Evolutionary conservation across 1,140 invertebrate genomes (phyloP).

Genomic region (Halesus radiatus): DNA sequence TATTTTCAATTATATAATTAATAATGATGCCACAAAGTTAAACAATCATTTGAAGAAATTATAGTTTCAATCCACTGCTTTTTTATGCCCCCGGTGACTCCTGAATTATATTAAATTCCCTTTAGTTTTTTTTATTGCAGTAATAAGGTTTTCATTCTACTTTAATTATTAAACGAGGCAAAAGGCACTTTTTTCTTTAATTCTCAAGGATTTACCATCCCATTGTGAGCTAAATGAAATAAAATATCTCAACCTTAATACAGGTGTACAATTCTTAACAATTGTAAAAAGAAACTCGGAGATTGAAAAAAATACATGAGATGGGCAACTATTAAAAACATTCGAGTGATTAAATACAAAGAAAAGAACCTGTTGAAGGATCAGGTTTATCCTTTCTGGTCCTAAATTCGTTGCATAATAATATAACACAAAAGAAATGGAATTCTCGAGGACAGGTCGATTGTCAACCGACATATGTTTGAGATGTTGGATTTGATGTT

Average conservation of each 20-base stretch:
- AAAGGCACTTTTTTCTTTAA: background rate
- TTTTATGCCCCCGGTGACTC: too few species aligned
- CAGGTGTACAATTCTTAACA: slow-evolving; percentile 10
- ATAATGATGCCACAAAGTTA: too few species aligned
- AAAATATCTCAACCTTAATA: slow-evolving; percentile 11
- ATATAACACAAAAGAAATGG: slow-evolving; percentile 7
- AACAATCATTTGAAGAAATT: too few species aligned
- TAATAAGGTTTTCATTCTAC: too few species aligned
- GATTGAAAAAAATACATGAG: slow-evolving; percentile 1
- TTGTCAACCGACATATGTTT: slow-evolving; percentile 49
- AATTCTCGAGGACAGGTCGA: slow-evolving; percentile 27
- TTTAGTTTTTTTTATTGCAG: too few species aligned
- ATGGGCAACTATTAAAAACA: background rate
- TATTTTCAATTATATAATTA: too few species aligned
- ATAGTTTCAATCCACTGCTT: too few species aligned
- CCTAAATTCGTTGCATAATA: background rate
- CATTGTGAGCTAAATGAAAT: slow-evolving; percentile 10
- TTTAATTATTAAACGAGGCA: background rate
- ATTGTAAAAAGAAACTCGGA: background rate
- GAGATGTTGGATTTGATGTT: slow-evolving; percentile 18
- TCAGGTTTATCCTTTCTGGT: slow-evolving; percentile 38
- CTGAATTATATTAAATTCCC: too few species aligned
- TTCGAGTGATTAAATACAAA: slow-evolving; percentile 44
- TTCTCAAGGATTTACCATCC: background rate
- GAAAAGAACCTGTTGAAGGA: slow-evolving; percentile 40